Percentiles rank a stretch among this genome's conserved stretches.
phyloP scores from a whole-genome alignment of 2,888 invertebrate genomes.

The Steinernema hermaphroditum region DNA sequence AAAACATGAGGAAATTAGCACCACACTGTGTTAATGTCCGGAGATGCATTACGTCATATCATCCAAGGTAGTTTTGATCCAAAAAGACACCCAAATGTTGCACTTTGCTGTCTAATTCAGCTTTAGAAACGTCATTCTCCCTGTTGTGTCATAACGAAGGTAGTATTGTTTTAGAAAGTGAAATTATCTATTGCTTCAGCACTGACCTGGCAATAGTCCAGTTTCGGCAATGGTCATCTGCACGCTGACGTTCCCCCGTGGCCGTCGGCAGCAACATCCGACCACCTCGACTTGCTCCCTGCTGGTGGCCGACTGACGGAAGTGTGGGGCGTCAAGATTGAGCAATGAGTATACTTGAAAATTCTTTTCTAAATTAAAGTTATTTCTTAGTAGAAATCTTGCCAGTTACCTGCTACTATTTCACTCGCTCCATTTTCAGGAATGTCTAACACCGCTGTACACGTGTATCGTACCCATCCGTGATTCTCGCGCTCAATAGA shows the following conservation, averaged over 20 bases:
- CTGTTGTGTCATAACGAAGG: too few relatives aligned
- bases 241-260: constrained; percentile 14
- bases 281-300: constrained; percentile 55
- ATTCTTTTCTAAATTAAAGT: constrained; percentile 49
- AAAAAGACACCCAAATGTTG: too few relatives aligned
- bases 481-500: constrained; percentile 55
- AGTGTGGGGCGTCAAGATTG: constrained; percentile 63
- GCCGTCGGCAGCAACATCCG: constrained; percentile 38
- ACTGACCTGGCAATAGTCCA: constrained; percentile 54
- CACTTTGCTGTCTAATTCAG: too few relatives aligned
- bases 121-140: too few relatives aligned
- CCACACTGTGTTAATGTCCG: too few relatives aligned
- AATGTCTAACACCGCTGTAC: constrained; percentile 61
- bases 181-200: not conserved
- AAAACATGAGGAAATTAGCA: constrained; percentile 32
- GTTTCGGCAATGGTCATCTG: constrained; percentile 51
- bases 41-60: too few relatives aligned
- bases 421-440: constrained; percentile 64
- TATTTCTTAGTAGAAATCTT: not conserved
- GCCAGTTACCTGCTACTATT: constrained; percentile 58
- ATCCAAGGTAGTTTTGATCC: too few relatives aligned
- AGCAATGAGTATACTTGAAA: constrained; percentile 57
- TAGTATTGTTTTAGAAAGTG: constrained; percentile 31
- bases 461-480: constrained; percentile 59
- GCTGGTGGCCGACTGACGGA: constrained; percentile 49